Base-by-base conservation (phyloP, 2,888 invertebrate species). In the Monopis laevigella region DNA sequence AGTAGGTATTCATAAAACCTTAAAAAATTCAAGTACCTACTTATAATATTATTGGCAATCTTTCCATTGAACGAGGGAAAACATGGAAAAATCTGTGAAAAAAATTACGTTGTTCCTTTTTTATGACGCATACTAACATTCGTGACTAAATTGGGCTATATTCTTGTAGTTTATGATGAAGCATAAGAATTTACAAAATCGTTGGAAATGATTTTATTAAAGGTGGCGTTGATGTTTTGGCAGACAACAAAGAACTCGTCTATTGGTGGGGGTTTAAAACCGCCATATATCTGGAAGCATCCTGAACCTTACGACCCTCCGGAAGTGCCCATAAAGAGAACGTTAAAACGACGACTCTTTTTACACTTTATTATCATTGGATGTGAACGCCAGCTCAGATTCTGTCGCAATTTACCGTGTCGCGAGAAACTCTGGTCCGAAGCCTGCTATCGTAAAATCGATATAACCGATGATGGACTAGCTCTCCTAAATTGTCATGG, bases 281-380 rank as follows among this genome's bases (percentile, higher is more conserved):
- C 51, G 59, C 58, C 60, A 60, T 71, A 70, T 70, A 68, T 68
- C 63, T 62, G 59, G 46, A 57, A 62, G 59, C 65, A 66, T 68
- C 64, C 65, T 60, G 66, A 65, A 64, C 68, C 71, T 65, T 67
- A 66, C 65, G 65, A 59, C 65, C 62, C 62, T 56, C 57, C 62
- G 66, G 66, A 77, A 77, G 72, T 67, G 63, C 62, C 72, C 68
- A 74, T 80, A 80, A 78, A 80, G 70, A 61, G 67, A 60, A 67
- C 78, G 73, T 77, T 78, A 78, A 77, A 80, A 65, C 67, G 74
- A 65, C 66, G 70, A 77, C 66, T 75, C 77, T 80, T 80, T 77
- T 78, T 78, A 80, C 73, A 71, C 68, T 80, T 80, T 80, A 78
- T 80, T 80, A 75, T 80, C 72, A 80, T 80, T 80, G 78, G 73